Conservation (phyloP, 2,797 vertebrate species). For the Morus bassanus region DNA sequence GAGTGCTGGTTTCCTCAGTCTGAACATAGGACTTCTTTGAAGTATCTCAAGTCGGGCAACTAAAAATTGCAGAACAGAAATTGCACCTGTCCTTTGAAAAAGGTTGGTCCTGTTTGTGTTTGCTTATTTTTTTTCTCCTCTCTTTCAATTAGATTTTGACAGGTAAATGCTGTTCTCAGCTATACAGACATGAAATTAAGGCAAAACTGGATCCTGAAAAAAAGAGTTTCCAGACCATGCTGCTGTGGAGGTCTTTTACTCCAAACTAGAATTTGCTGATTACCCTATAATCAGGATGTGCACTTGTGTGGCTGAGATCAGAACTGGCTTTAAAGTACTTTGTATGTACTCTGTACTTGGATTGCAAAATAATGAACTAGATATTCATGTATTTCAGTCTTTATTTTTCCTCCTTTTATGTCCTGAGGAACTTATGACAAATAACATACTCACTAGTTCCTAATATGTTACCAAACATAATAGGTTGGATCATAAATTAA, state of each 20-base stretch:
- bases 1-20: conserved; percentile 9
- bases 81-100: conserved; percentile 41
- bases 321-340: background rate
- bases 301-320: background rate
- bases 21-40: conserved; percentile 33
- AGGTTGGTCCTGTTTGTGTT: background rate
- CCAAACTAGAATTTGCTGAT: background rate
- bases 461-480: conserved; percentile 1
- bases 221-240: background rate
- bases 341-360: background rate
- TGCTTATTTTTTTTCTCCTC: background rate
- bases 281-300: background rate
- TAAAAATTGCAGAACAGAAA: conserved; percentile 39
- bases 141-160: background rate
- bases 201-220: background rate
- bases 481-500: conserved; percentile 12
- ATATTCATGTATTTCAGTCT: background rate
- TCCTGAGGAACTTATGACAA: background rate
- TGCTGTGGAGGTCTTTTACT: background rate
- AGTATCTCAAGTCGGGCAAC: conserved; percentile 23
- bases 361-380: conserved; percentile 1
- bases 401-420: background rate
- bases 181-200: background rate
- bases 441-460: background rate
- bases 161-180: background rate